A percentile compares a stretch with the other conserved stretches of the same genome.
phyloP scores from a whole-genome alignment of 2,888 invertebrate genomes.

The Lycophotia porphyrea region DNA sequence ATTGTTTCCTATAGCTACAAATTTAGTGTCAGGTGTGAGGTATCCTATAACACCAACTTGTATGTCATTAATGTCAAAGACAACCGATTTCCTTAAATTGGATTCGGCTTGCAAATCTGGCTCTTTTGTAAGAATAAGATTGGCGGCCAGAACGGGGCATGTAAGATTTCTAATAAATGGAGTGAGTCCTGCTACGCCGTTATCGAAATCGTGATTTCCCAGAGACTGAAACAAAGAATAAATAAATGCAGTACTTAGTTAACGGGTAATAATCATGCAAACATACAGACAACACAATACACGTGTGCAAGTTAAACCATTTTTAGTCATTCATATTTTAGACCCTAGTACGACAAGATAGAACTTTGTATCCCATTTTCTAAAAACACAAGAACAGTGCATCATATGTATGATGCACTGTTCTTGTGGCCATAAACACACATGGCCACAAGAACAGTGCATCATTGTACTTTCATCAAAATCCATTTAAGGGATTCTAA shows the following conservation, averaged over 20 bases:
- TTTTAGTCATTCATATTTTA: slow-evolving; percentile 19
- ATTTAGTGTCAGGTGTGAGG: slow-evolving; percentile 94
- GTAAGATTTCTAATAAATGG: slow-evolving; percentile 93
- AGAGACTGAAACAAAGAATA: slow-evolving; percentile 92
- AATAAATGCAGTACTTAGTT: slow-evolving; percentile 34
- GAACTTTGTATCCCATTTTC: not conserved
- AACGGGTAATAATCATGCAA: slow-evolving; percentile 14
- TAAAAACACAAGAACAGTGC: not conserved
- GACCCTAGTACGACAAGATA: not conserved
- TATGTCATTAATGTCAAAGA: slow-evolving; percentile 91
- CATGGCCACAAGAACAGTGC: not conserved
- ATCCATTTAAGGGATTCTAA: not conserved
- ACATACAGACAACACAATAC: slow-evolving; percentile 23
- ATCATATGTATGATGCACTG: too few relatives aligned
- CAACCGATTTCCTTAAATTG: slow-evolving; percentile 91
- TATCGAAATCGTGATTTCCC: slow-evolving; percentile 98
- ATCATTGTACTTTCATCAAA: not conserved
- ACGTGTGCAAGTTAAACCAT: not conserved
- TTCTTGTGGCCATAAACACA: too few relatives aligned
- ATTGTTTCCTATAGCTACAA: slow-evolving; percentile 88
- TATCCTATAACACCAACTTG: slow-evolving; percentile 96
- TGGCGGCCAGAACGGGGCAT: slow-evolving; percentile 94
- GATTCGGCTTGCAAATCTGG: slow-evolving; percentile 89
- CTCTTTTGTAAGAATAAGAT: slow-evolving; percentile 92
- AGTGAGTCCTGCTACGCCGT: slow-evolving; percentile 93